phyloP scores from a whole-genome alignment of 2,113 vertebrate genomes.

The Boulengeromyrus knoepffleri region DNA sequence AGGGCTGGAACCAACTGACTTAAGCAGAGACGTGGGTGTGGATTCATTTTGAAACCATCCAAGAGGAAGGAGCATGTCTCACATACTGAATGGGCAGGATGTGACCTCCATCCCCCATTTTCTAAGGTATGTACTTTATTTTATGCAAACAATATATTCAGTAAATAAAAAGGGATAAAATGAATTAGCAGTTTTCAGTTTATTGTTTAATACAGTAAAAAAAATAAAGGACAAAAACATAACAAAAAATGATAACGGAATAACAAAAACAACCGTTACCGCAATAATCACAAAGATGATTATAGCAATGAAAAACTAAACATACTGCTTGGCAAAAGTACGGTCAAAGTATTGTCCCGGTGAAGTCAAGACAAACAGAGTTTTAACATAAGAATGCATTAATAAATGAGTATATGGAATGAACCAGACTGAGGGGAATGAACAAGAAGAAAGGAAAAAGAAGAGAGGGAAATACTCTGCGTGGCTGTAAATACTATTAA shows the following conservation, averaged over 20 bases:
- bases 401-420: slow-evolving; percentile 25
- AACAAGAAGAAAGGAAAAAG: slow-evolving; percentile 24
- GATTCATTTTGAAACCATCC: slow-evolving; percentile 16
- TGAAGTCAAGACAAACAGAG: neutral
- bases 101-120: neutral
- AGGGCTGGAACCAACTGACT: slow-evolving; percentile 57
- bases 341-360: neutral
- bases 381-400: neutral
- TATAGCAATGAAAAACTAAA: slow-evolving; percentile 33
- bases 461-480: slow-evolving; percentile 25
- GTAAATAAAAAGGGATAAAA: neutral
- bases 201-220: slow-evolving; percentile 55
- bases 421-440: neutral
- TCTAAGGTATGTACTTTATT: neutral
- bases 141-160: neutral
- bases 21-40: slow-evolving; percentile 24
- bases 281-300: neutral
- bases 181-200: slow-evolving; percentile 30
- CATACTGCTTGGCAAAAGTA: slow-evolving; percentile 16
- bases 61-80: slow-evolving; percentile 29
- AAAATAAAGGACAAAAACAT: slow-evolving; percentile 28
- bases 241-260: slow-evolving; percentile 39
- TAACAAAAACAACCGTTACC: slow-evolving; percentile 31
- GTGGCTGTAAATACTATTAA: slow-evolving; percentile 13
- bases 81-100: neutral